Percentiles rank a stretch among this genome's conserved stretches.
Evolutionary conservation across 2,113 vertebrate genomes (phyloP).

Genomic region (Etheostoma spectabile): DNA sequence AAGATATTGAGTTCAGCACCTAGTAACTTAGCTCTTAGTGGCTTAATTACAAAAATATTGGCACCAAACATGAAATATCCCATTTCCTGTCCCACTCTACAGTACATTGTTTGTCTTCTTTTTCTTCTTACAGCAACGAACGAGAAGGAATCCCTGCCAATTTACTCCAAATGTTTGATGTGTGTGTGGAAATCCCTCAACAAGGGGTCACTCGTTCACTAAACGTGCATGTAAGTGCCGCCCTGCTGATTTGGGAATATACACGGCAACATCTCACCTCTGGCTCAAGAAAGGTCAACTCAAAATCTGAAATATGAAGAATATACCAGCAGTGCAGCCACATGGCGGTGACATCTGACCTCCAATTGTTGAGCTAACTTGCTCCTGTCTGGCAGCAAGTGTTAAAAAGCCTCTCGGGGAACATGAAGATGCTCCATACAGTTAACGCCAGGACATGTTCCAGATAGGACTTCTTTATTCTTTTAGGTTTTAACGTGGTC

Average conservation of each 20-base stretch:
- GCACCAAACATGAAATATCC: neutral
- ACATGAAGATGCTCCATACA: neutral
- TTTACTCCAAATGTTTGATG: conserved; percentile 92
- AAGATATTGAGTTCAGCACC: neutral
- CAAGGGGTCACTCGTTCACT: conserved; percentile 94
- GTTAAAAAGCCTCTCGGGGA: neutral
- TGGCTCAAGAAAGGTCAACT: conserved; percentile 5
- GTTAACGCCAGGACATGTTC: neutral
- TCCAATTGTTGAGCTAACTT: neutral
- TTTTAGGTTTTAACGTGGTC: conserved; percentile 1
- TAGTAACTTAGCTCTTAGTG: neutral
- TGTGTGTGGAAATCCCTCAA: conserved; percentile 97
- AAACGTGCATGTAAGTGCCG: conserved; percentile 96
- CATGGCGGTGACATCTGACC: neutral
- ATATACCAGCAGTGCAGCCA: neutral
- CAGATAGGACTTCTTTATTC: neutral
- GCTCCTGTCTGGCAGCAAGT: neutral
- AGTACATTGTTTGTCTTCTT: neutral
- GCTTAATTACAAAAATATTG: neutral
- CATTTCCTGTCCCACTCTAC: neutral
- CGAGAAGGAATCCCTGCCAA: conserved; percentile 94
- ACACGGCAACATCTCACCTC: conserved; percentile 88
- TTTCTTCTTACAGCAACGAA: conserved; percentile 87
- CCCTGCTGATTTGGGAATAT: conserved; percentile 97
- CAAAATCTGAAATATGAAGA: conserved; percentile 22